A percentile compares a stretch with the other conserved stretches of the same genome.
Conservation (phyloP, 2,797 vertebrate genomes). For the Podarcis siculus region DNA sequence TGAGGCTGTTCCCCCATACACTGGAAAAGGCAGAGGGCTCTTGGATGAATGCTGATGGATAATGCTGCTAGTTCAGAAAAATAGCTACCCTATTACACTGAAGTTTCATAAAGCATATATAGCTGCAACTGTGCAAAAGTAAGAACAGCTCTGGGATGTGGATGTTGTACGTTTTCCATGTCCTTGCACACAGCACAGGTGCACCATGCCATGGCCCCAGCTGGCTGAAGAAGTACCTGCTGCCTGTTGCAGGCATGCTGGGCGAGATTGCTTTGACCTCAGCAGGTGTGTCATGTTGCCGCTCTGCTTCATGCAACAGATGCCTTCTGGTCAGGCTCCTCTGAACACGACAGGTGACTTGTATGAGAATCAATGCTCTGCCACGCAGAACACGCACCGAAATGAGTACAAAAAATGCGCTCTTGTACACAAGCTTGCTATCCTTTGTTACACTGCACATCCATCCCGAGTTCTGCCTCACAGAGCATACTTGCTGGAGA, state of each 20-base stretch:
- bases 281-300: conserved; percentile 7
- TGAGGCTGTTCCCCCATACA: not conserved
- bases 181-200: not conserved
- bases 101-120: not conserved
- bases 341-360: not conserved
- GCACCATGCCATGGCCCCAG: not conserved
- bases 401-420: not conserved
- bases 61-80: not conserved
- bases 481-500: not conserved
- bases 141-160: not conserved
- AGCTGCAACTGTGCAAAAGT: not conserved
- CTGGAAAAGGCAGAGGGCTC: not conserved
- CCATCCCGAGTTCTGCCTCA: not conserved
- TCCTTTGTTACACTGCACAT: conserved; percentile 4
- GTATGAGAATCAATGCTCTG: not conserved
- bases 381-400: rapidly evolving
- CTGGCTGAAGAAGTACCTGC: not conserved
- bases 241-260: not conserved
- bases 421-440: not conserved
- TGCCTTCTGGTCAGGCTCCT: conserved; percentile 14
- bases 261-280: conserved; percentile 1
- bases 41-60: not conserved
- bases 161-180: not conserved
- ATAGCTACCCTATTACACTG: not conserved
- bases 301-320: conserved; percentile 7